Conservation (phyloP, 2,888 invertebrate genomes). For the Myopa tessellatipennis region DNA sequence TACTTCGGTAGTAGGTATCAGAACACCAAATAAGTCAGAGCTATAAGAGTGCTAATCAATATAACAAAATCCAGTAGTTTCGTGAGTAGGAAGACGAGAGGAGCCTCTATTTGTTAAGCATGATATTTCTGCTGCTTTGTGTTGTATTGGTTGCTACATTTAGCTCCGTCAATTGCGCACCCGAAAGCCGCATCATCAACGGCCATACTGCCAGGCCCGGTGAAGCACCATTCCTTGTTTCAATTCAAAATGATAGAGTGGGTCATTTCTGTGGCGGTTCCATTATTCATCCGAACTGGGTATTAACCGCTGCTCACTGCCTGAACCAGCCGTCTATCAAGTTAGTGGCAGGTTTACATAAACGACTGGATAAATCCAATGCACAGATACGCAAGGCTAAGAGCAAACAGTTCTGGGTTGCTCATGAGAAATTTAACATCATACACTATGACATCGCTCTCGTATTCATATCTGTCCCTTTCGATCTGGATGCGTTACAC, state of each 20-base stretch:
- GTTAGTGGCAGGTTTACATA: conserved; percentile 65
- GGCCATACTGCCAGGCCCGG: conserved; percentile 40
- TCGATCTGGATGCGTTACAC: conserved; percentile 55
- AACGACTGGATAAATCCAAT: conserved; percentile 45
- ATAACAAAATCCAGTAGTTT: neutral
- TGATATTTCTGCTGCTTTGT: conserved; percentile 54
- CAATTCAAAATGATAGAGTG: conserved; percentile 13
- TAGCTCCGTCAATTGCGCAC: conserved; percentile 45
- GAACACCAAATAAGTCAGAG: neutral
- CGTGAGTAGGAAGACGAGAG: neutral
- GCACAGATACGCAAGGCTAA: conserved; percentile 51
- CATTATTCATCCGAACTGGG: conserved; percentile 42
- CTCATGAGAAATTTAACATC: conserved; percentile 58
- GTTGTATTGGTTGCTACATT: conserved; percentile 49
- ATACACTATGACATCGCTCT: conserved; percentile 71
- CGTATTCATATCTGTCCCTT: conserved; percentile 62
- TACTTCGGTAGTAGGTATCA: neutral
- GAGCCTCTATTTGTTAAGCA: conserved; percentile 37
- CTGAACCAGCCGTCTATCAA: conserved; percentile 37
- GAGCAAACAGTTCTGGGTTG: conserved; percentile 50
- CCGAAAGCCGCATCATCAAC: conserved; percentile 48
- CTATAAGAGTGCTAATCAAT: neutral
- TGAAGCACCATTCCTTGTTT: conserved; percentile 42
- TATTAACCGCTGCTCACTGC: conserved; percentile 47
- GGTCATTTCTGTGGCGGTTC: conserved; percentile 43